These are phyloP conservation scores for Gasterosteus aculeatus DNA, from an alignment of 2,113 vertebrate genomes.

Conservation along the genomic window DNA sequence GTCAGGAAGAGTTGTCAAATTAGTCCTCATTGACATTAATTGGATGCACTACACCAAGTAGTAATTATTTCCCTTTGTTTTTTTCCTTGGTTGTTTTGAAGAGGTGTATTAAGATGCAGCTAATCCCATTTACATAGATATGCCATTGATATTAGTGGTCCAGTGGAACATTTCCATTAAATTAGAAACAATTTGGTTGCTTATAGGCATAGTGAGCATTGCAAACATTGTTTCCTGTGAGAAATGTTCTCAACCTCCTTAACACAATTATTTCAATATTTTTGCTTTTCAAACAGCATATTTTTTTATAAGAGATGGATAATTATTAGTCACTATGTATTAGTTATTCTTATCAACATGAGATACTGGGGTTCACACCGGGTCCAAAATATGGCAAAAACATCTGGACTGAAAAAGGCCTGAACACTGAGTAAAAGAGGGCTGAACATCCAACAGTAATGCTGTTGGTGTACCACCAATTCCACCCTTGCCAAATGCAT, in stretches of 20 bases:
- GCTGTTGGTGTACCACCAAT: constrained; percentile 56
- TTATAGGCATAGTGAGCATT: constrained; percentile 26
- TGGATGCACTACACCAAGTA: constrained; percentile 63
- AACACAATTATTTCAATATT: neutral
- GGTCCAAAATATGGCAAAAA: constrained; percentile 20
- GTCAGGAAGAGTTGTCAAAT: constrained; percentile 66
- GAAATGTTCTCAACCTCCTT: neutral
- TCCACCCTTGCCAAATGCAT: constrained; percentile 60
- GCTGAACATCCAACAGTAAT: constrained; percentile 46
- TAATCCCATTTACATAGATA: constrained; percentile 56
- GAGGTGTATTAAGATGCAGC: constrained; percentile 43
- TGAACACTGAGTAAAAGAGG: constrained; percentile 29
- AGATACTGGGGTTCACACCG: neutral
- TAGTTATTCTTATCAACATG: neutral
- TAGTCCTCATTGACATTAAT: constrained; percentile 73
- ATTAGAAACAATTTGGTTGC: constrained; percentile 37
- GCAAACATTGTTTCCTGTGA: constrained; percentile 20
- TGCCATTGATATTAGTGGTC: constrained; percentile 45
- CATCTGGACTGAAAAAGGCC: constrained; percentile 11
- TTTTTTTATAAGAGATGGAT: neutral
- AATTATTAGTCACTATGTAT: neutral
- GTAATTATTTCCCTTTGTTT: constrained; percentile 56
- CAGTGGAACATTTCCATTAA: constrained; percentile 53
- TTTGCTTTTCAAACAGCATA: constrained; percentile 23
- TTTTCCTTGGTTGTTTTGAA: constrained; percentile 34